Evolutionary conservation across 2,113 vertebrate genomes (phyloP).

Genomic region (Machaerirhynchus nigripectus): DNA sequence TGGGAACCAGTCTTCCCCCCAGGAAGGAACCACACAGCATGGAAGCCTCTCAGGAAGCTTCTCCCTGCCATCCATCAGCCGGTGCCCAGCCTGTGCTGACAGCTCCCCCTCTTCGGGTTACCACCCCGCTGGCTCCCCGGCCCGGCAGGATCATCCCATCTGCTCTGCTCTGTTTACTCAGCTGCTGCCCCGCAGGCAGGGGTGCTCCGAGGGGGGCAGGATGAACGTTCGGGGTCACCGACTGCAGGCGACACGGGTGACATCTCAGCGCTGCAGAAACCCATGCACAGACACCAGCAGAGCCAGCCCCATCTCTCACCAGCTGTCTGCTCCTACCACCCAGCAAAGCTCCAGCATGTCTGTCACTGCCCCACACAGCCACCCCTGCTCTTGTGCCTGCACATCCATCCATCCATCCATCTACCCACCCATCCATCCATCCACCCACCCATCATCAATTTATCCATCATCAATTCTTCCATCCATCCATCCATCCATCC

Average conservation of each 20-base stretch:
- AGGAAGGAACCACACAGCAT: slow-evolving; percentile 5
- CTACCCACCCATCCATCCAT: neutral
- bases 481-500: neutral
- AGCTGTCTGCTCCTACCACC: neutral
- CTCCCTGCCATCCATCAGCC: slow-evolving; percentile 46
- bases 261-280: neutral
- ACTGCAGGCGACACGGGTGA: slow-evolving; percentile 18
- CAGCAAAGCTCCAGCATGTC: neutral
- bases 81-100: neutral
- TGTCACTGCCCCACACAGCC: neutral
- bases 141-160: slow-evolving; percentile 25
- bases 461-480: too few species aligned
- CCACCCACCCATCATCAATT: too few species aligned
- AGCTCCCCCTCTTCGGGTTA: slow-evolving; percentile 53
- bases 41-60: slow-evolving; percentile 44
- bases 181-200: slow-evolving; percentile 23
- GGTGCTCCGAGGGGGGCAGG: neutral
- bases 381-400: neutral
- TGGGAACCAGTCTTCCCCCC: neutral
- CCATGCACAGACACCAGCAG: neutral
- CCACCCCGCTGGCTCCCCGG: neutral
- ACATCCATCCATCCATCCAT: neutral
- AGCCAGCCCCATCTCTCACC: neutral
- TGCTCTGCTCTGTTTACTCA: slow-evolving; percentile 64
- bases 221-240: slow-evolving; percentile 8